Base-by-base conservation (phyloP, 1,140 invertebrate species). In the Copidosoma floridanum region DNA sequence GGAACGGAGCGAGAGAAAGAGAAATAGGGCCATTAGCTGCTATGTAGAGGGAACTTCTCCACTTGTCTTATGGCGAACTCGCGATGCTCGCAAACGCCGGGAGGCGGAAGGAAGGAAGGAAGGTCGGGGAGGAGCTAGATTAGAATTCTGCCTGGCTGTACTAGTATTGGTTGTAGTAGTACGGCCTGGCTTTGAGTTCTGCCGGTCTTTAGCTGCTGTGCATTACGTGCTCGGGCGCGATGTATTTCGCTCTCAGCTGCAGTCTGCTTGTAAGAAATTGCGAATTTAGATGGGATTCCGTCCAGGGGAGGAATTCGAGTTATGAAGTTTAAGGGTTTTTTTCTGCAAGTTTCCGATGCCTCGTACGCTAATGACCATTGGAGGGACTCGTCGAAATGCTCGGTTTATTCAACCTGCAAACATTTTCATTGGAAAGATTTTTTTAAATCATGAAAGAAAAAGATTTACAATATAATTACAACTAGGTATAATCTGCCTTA, bases 61-160 rank as follows among this genome's bases (percentile, higher is more conserved):
- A n/a, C 20, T 21, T 46, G 57, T 46, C 40, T 59, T 53, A 46
- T 10, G 27, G 38, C 47, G 10, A 18, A 16, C 38, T 53, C 60
- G 43, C 53, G 57, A 23, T 20, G 43, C 16, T 61, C 59, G 57
- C 48, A 12, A 47, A 35, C 67, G 67, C 65, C 65, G 65, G 53
- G 63, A 65, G 65, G 63, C 65, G 68, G 60, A 55, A 65, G 65
- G 57, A 57, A 65, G 65, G 57, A 51, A 65, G 65, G 65, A 71
- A 66, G 70, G 55, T n/a, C n/a, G n/a, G n/a, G 65, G 61, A 68
- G 56, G 69, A 75, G 71, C 71, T 68, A 79, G 76, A 80, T 80
- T 78, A 80, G 76, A 80, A 78, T 78, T 71, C 76, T 67, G 66
- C 68, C 66, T 70, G 44, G 58, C 52, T 53, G n/a, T n/a, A n/a